Evolutionary conservation across 1,140 invertebrate species (phyloP), one percentile per base, ranked within the genome.

Genomic region (Drosophila equinoxialis): DNA sequence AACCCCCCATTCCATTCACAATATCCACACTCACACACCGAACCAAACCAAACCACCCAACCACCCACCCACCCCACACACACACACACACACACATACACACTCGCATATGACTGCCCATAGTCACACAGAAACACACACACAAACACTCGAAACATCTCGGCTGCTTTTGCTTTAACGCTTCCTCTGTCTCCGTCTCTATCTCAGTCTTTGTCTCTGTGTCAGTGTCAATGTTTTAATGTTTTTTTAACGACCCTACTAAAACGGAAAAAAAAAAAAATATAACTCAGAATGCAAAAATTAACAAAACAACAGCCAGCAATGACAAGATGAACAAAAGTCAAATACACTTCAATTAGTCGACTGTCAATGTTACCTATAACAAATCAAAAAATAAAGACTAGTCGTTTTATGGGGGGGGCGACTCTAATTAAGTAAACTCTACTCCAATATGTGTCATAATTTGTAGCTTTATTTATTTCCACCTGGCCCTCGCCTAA

Each of bases 201-300:
- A 71, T 86, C 7, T 20, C 20, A 23, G 13, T 48, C 65, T 62
- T 17, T 48, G 45, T 20, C 8, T 51, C 70, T 62, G 60, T 71
- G 66, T 68, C 68, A 61, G 65, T 87, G 79, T 79, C 82, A 79
- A 75, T 87, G 83, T 86, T 79, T 81, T 86, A 85, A 85, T 85
- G 82, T 86, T 64, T 82, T 81, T 87, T 86, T 86, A 86, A 86
- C 83, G 79, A 87, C 69, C 67, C 76, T 74, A 79, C 79, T 79
- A 74, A 86, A 87, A 83, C 62, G 68, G n/a, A n/a, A n/a, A 58
- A 77, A 84, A 13, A 51, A 11, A 84, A 23, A 51, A 11, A 23
- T 23, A 51, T 51, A 71, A 70, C 69, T 39, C 10, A 70, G 73
- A 65, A 74, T 74, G 62, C 54, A 69, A 42, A 55, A 35, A 65